These are phyloP conservation scores for Proterorhinus semilunaris DNA, from an alignment of 2,113 vertebrate genomes.

Conservation along the genomic window DNA sequence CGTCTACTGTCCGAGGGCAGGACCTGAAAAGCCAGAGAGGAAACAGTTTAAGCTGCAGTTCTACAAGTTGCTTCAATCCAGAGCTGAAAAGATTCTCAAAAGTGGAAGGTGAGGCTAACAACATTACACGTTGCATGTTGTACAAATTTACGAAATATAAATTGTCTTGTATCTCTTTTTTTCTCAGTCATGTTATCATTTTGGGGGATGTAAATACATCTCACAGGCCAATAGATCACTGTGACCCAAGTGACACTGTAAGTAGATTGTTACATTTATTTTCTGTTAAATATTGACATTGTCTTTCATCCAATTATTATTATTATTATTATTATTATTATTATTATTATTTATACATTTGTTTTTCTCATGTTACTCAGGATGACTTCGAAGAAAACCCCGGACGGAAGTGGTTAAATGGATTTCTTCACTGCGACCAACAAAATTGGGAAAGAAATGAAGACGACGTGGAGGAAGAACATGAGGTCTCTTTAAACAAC, in stretches of 20 bases:
- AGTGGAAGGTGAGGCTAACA: constrained; percentile 75
- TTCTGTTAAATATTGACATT: neutral
- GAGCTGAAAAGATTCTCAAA: constrained; percentile 82
- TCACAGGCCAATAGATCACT: constrained; percentile 85
- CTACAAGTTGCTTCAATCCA: constrained; percentile 81
- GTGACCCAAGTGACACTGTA: constrained; percentile 81
- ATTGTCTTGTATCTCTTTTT: neutral
- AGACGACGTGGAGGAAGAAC: constrained; percentile 23
- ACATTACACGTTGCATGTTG: neutral
- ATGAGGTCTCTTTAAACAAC: neutral
- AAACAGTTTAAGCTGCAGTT: constrained; percentile 84
- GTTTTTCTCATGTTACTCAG: constrained; percentile 54
- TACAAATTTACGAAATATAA: neutral
- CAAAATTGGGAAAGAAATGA: constrained; percentile 10
- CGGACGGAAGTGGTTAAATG: constrained; percentile 81
- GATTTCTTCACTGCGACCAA: constrained; percentile 54
- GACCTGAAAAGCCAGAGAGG: constrained; percentile 83
- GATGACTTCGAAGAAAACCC: constrained; percentile 81
- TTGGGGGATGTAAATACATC: constrained; percentile 89
- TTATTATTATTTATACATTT: neutral
- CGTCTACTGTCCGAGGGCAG: constrained; percentile 87
- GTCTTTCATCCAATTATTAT: neutral
- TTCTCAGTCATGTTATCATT: constrained; percentile 83
- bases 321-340: neutral
- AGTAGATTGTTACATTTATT: constrained; percentile 48